Percentiles rank a stretch among this genome's conserved stretches.
Conservation (phyloP, 2,797 vertebrate species). For the Bucorvus abyssinicus region DNA sequence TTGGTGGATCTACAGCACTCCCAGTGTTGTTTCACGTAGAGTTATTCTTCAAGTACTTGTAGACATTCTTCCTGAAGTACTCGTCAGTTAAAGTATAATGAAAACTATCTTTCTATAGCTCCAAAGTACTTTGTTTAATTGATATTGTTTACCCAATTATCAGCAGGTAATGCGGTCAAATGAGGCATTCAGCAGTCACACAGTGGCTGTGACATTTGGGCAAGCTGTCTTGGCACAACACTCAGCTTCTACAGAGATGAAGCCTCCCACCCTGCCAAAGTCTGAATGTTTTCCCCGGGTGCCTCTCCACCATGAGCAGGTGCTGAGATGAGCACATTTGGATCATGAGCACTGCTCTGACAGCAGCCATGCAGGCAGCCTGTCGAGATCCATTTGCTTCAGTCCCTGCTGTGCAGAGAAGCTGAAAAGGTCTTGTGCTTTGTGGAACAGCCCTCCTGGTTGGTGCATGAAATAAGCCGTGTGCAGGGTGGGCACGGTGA, state of each 20-base stretch:
- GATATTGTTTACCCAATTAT: background rate
- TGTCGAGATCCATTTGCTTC: background rate
- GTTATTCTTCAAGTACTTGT: background rate
- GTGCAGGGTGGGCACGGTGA: background rate
- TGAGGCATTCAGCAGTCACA: background rate
- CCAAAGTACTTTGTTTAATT: background rate
- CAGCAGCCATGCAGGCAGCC: background rate
- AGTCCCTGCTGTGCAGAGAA: background rate
- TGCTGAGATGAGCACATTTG: background rate
- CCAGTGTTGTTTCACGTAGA: background rate
- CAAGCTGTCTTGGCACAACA: background rate
- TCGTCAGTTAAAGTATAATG: background rate
- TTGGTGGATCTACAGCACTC: background rate
- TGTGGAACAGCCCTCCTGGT: background rate
- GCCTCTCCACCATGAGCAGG: background rate
- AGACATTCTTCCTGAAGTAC: background rate
- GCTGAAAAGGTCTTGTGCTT: background rate
- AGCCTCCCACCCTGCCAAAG: background rate
- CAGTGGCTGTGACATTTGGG: background rate
- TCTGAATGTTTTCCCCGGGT: background rate
- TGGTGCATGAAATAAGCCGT: background rate
- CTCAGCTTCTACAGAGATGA: background rate
- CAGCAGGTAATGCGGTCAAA: background rate
- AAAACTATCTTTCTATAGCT: background rate
- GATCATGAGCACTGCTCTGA: background rate